Percentiles rank a stretch among this genome's conserved stretches.
These are phyloP conservation scores for Tetramorium parvispinum DNA, from an alignment of 1,140 invertebrate genomes.

Conservation along the genomic window DNA sequence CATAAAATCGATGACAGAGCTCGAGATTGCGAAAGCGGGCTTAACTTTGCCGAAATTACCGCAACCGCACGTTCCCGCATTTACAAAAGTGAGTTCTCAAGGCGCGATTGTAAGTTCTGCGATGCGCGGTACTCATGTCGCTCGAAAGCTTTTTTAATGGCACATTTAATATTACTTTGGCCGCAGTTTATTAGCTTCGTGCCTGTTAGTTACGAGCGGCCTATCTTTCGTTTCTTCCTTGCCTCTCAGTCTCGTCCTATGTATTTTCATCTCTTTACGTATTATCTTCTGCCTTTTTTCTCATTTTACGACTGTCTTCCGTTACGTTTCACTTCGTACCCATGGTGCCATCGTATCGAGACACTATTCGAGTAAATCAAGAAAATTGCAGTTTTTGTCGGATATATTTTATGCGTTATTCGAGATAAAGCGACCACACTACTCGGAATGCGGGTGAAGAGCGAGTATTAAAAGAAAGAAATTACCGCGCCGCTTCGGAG, in stretches of 20 bases:
- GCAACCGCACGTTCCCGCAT: slow-evolving; percentile 71
- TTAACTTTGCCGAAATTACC: slow-evolving; percentile 76
- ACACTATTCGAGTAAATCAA: slow-evolving; percentile 2
- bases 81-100: slow-evolving; percentile 77
- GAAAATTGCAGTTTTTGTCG: slow-evolving; percentile 10
- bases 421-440: neutral
- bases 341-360: neutral
- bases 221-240: neutral
- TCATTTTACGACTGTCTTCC: neutral
- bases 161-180: slow-evolving; percentile 20
- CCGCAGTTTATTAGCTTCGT: slow-evolving; percentile 21
- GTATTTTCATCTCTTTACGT: neutral
- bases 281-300: neutral
- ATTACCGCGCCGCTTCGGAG: neutral
- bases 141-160: slow-evolving; percentile 22
- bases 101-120: slow-evolving; percentile 1
- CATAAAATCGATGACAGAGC: slow-evolving; percentile 63
- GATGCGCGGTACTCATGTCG: neutral
- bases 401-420: slow-evolving; percentile 16
- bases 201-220: slow-evolving; percentile 3
- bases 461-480: slow-evolving; percentile 11
- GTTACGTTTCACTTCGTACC: neutral
- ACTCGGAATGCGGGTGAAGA: neutral
- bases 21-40: slow-evolving; percentile 76
- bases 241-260: neutral